Base-by-base conservation (phyloP, 1,140 invertebrate species). In the Steinernema feltiae region DNA sequence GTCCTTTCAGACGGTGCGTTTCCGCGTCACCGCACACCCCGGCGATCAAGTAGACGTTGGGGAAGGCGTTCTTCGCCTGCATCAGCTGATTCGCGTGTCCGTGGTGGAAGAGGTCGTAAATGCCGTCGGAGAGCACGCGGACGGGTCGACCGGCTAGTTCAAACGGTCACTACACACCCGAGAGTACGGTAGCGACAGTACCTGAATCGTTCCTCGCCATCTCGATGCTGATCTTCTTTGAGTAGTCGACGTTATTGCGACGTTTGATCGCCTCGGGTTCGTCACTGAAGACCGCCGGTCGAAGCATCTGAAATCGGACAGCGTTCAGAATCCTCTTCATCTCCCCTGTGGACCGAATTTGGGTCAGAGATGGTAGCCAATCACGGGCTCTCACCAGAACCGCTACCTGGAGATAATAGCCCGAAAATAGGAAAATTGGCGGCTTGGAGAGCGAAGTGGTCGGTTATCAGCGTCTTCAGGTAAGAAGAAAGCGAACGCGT, bases 11-110 rank as follows among this genome's bases (percentile, higher is more conserved):
- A 21, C 89, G 90, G 87, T 95, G 93, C 71, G 94, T 97, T 41
- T 95, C 87, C 18, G 90, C 89, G 88, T 97, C 95, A 85, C 91
- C 95, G 88, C 93, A 95, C 69, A 97, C 94, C 89, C 97, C 97
- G 82, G 99, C 95, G 82, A 99, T 97, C 15, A 99, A 91, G 24
- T 63, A 27, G 12, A 63, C 53, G 88, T 98, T 96, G 69, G 95
- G 94, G 87, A 99, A 98, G 31, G 95, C 90, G 86, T 92, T 95
- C 88, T 99, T 99, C 17, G 95, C 96, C 89, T 99, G 97, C 91
- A 97, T 92, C 32, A 99, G 88, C 86, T 99, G 97, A 70, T 95
- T 89, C 29, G 97, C 96, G 89, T 99, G 97, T 0, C 97, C 97
- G 87, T 97, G 94, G 80, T 89, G 89, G 76, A 90, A 90, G 84